Percentiles rank a stretch among this genome's conserved stretches.
phyloP scores from a whole-genome alignment of 2,888 invertebrate species.

The Brenthis daphne region DNA sequence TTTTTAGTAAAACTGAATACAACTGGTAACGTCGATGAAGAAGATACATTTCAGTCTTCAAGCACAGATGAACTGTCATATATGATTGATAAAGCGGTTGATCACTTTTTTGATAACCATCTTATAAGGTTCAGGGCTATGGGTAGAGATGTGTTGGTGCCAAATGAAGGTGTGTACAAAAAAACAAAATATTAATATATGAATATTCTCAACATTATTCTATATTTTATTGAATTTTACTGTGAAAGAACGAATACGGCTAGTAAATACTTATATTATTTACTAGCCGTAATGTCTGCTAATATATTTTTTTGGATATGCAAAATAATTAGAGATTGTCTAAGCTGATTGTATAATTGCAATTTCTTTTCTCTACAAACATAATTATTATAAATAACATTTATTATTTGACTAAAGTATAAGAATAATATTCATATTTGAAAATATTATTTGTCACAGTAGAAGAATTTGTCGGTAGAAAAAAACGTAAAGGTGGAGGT shows the following conservation, averaged over 20 bases:
- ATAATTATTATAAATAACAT: no score
- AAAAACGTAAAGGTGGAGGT: constrained; percentile 68
- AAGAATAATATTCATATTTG: no score
- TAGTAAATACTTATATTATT: no score
- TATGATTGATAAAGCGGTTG: constrained; percentile 78
- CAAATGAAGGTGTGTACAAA: constrained; percentile 58
- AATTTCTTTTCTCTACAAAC: no score
- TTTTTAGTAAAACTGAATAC: constrained; percentile 60
- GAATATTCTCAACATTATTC: not conserved
- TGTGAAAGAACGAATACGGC: no score
- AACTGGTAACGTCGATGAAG: constrained; percentile 43
- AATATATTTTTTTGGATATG: no score
- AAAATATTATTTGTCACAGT: constrained; percentile 45
- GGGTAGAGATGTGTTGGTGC: constrained; percentile 60
- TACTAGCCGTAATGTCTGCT: not conserved
- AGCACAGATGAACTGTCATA: constrained; percentile 60
- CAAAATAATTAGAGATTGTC: no score
- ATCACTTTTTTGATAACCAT: constrained; percentile 82
- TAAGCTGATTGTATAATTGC: no score
- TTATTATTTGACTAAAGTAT: no score
- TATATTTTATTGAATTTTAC: no score
- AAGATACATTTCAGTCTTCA: constrained; percentile 37
- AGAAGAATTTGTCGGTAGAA: constrained; percentile 72
- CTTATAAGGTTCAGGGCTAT: constrained; percentile 70
- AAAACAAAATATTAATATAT: not conserved